These are phyloP conservation scores for Drosophila differens DNA, from an alignment of 2,888 invertebrate genomes.

Conservation along the genomic window DNA sequence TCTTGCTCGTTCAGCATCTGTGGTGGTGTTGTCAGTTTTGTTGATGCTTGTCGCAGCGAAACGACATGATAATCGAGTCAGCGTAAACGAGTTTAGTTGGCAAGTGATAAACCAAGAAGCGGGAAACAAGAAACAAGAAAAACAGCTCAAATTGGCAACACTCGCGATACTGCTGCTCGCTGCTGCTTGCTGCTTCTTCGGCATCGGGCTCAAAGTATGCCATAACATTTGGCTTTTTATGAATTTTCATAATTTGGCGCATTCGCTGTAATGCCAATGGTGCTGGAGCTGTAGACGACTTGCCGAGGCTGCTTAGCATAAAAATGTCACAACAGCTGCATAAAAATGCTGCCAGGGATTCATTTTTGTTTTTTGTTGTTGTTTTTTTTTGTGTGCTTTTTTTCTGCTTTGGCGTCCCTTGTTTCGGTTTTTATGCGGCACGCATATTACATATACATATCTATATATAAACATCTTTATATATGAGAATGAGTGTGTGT, in stretches of 20 bases:
- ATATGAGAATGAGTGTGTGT: slow-evolving; percentile 33
- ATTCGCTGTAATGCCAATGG: slow-evolving; percentile 31
- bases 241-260: slow-evolving; percentile 80
- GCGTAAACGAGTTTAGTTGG: slow-evolving; percentile 73
- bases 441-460: slow-evolving; percentile 65
- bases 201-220: slow-evolving; percentile 65
- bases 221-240: slow-evolving; percentile 79
- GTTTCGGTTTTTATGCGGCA: slow-evolving; percentile 64
- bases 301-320: slow-evolving; percentile 71
- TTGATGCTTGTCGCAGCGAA: slow-evolving; percentile 53
- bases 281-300: slow-evolving; percentile 8
- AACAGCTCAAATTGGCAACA: slow-evolving; percentile 64
- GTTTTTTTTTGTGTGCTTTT: not conserved
- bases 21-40: slow-evolving; percentile 49
- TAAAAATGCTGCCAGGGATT: slow-evolving; percentile 68
- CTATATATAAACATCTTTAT: slow-evolving; percentile 19
- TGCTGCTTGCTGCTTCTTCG: not conserved
- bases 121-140: slow-evolving; percentile 17
- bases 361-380: slow-evolving; percentile 6
- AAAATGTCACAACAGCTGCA: slow-evolving; percentile 79
- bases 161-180: slow-evolving; percentile 11
- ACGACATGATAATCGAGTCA: slow-evolving; percentile 72
- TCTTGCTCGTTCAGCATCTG: slow-evolving; percentile 34
- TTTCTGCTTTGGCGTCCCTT: slow-evolving; percentile 34
- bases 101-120: slow-evolving; percentile 65